Evolutionary conservation across 2,797 vertebrate genomes (phyloP), one percentile per base, ranked within the genome.

Genomic region (Falco concolor): DNA sequence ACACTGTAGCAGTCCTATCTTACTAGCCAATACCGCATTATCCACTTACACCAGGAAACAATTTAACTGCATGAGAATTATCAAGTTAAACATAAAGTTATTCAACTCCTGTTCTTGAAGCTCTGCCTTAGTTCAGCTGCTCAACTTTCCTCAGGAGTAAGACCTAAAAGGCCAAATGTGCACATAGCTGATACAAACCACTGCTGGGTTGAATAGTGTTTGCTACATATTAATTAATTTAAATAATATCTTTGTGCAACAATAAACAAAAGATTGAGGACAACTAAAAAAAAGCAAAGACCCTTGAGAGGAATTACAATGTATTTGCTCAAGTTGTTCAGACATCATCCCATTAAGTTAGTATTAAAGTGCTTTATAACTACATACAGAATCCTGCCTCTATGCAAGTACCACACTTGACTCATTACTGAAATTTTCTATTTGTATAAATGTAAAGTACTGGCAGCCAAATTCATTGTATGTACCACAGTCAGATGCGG

Each of bases 341-440:
- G 59, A 74, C 34, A 95, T 82, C n/a, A 89, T 73, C 28, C 36
- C 73, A 94, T 83, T 91, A 95, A 95, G 92, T 94, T 78, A 96
- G 50, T 92, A 95, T 69, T 96, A 89, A 95, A 89, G 77, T 96
- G 94, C 63, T 92, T 96, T 76, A 14, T 77, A 93, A 86, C 84
- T 91, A 87, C 69, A 50, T 36, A 90, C 9, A 82, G 83, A 89
- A 95, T 75, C 73, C 49, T 82, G 64, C 38, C 28, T 70, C 77
- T 78, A 73, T 25, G 54, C 56, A 89, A 76, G 59, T 36, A 64
- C 30, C 85, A 92, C 56, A 83, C 86, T 90, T 91, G 2, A 12
- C 30, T 49, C 64, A 73, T 42, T 80, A 70, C 76, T 78, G 61
- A 69, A 90, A 87, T 80, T 57, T 45, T 59, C 28, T 70, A 45